Conservation (phyloP, 2,113 vertebrate species). For the Carassius auratus region DNA sequence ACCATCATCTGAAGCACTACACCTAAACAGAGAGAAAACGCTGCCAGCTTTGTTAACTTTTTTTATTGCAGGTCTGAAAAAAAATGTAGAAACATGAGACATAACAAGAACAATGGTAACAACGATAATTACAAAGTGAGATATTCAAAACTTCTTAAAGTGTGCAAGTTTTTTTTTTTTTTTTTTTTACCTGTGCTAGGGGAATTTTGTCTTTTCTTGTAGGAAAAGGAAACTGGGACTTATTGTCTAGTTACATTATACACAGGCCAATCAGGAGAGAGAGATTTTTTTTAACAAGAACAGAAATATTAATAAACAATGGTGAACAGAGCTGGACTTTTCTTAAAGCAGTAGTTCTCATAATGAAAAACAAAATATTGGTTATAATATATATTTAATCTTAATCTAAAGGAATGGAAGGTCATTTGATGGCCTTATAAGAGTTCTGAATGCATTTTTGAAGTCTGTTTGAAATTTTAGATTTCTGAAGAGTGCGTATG, state of each 20-base stretch:
- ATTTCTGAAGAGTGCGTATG: neutral
- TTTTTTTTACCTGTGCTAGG: neutral
- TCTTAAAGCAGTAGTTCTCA: constrained; percentile 7
- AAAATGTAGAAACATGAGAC: constrained; percentile 25
- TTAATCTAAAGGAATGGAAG: neutral
- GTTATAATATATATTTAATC: constrained; percentile 10
- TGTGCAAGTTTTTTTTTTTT: constrained; percentile 17
- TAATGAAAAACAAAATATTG: neutral
- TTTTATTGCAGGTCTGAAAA: constrained; percentile 60
- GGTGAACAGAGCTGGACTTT: too few species aligned
- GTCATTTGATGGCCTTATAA: constrained; percentile 17
- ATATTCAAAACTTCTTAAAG: constrained; percentile 46
- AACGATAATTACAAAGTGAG: constrained; percentile 59
- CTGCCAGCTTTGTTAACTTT: constrained; percentile 12
- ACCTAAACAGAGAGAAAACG: neutral
- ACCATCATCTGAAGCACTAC: neutral
- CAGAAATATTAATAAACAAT: too few species aligned
- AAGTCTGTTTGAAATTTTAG: neutral
- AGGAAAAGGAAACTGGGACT: neutral
- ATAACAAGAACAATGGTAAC: constrained; percentile 40
- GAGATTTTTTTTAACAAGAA: neutral
- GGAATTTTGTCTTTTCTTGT: neutral
- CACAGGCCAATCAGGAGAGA: constrained; percentile 20
- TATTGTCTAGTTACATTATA: constrained; percentile 6
- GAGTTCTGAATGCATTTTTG: neutral